Base-by-base conservation (phyloP, 2,888 invertebrate species). In the Hyposoter dolosus region DNA sequence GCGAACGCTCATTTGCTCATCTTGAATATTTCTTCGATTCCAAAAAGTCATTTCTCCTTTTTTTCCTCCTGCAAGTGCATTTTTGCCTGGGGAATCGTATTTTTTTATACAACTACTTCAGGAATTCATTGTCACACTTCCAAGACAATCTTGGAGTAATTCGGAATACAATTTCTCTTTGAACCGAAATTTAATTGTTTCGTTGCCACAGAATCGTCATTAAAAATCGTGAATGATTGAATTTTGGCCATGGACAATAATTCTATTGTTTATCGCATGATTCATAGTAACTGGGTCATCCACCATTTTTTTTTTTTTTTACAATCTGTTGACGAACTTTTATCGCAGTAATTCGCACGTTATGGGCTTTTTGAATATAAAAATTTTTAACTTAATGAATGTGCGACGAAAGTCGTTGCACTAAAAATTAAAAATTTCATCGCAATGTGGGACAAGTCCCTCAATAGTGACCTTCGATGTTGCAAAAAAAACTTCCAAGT, bases 1-100 rank as follows among this genome's bases (percentile, higher is more conserved):
- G 0, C 40, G 23, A 72, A 47, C 23, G 17, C 15, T 71, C 9
- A 69, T 63, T 80, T 56, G 50, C 23, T 56, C 63, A 28, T 53
- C 23, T 45, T 35, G n/a, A 45, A 12, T 23, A 23, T n/a, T 56
- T 10, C 32, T 32, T 71, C 23, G 7, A 15, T 19, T 53, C 17
- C n/a, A 15, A 53, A 9, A 17, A 71, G 17, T 56, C 17, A 32
- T 32, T 10, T 65, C 4, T 9, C 1, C 40, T 43, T 43, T 43
- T 53, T 53, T 19, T n/a, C 7, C 7, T 7, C 7, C n/a, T 19
- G 6, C 50, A n/a, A n/a, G n/a, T 53, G n/a, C 19, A 53, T 19
- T 5, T 60, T 28, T 1, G 23, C 12, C 9, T 23, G 60, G 15
- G 4, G 5, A 28, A 15, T 60, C 5, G 2, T 56, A 12, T 12